phyloP scores from a whole-genome alignment of 2,113 vertebrate genomes.

The Xiphorhynchus elegans region DNA sequence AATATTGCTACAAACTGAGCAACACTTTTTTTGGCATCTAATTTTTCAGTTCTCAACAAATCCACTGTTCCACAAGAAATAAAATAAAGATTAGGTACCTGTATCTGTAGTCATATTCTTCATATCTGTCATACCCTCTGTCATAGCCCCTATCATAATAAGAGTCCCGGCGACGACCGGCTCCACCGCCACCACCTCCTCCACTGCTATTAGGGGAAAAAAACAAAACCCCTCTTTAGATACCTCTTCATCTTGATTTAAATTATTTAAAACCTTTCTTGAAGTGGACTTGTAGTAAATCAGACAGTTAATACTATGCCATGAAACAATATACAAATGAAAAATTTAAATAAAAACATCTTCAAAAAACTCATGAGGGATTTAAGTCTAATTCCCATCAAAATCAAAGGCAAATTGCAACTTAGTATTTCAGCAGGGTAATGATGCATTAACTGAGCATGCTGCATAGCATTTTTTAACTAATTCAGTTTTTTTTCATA shows the following conservation, averaged over 20 bases:
- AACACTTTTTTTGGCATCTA: not conserved
- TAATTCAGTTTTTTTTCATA: too few species aligned
- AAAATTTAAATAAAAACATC: not conserved
- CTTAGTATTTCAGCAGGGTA: not conserved
- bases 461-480: not conserved
- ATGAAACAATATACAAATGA: not conserved
- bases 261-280: not conserved
- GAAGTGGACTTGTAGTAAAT: not conserved
- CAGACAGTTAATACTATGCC: not conserved
- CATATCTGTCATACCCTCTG: constrained; percentile 88
- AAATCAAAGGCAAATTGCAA: not conserved
- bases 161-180: constrained; percentile 84
- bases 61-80: not conserved
- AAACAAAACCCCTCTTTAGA: not conserved
- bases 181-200: constrained; percentile 76
- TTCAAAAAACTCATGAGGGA: not conserved
- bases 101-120: constrained; percentile 91
- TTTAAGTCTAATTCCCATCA: not conserved
- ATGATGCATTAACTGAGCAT: not conserved
- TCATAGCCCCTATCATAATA: constrained; percentile 88
- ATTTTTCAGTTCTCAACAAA: not conserved
- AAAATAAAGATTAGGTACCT: constrained; percentile 72
- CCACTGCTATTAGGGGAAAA: constrained; percentile 66
- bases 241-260: not conserved
- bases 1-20: not conserved